phyloP scores from a whole-genome alignment of 2,113 vertebrate genomes.

The Stictonetta naevosa region DNA sequence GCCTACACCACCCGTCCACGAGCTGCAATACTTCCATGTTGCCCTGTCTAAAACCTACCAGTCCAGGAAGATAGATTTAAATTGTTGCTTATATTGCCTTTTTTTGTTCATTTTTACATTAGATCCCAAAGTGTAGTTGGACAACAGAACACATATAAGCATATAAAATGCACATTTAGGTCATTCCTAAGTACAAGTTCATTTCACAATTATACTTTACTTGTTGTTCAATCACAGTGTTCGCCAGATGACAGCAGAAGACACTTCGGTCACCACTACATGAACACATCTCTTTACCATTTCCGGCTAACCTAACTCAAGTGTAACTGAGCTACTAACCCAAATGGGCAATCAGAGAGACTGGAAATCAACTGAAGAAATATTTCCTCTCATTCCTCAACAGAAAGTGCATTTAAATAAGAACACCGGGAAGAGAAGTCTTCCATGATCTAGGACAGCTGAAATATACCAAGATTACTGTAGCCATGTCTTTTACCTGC shows the following conservation, averaged over 20 bases:
- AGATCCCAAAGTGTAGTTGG: neutral
- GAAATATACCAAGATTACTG: neutral
- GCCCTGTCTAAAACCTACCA: neutral
- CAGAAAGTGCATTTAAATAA: constrained; percentile 27
- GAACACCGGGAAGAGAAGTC: neutral
- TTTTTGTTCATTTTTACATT: neutral
- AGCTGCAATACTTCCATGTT: neutral
- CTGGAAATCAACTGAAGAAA: constrained; percentile 36
- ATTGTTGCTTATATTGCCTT: neutral
- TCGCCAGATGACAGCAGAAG: constrained; percentile 3
- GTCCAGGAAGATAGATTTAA: neutral
- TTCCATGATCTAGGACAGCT: neutral
- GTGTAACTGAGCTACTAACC: neutral
- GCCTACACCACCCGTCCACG: neutral
- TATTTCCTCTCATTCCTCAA: constrained; percentile 30
- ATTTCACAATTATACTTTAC: neutral
- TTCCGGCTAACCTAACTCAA: neutral
- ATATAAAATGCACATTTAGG: neutral
- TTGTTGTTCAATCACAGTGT: neutral
- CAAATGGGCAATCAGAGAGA: constrained; percentile 22
- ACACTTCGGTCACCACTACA: neutral
- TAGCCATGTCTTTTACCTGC: neutral
- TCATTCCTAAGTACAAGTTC: neutral
- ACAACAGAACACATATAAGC: neutral
- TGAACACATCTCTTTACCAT: neutral